These are phyloP conservation scores for Chaetura pelagica DNA, from an alignment of 2,113 vertebrate genomes.

Conservation along the genomic window DNA sequence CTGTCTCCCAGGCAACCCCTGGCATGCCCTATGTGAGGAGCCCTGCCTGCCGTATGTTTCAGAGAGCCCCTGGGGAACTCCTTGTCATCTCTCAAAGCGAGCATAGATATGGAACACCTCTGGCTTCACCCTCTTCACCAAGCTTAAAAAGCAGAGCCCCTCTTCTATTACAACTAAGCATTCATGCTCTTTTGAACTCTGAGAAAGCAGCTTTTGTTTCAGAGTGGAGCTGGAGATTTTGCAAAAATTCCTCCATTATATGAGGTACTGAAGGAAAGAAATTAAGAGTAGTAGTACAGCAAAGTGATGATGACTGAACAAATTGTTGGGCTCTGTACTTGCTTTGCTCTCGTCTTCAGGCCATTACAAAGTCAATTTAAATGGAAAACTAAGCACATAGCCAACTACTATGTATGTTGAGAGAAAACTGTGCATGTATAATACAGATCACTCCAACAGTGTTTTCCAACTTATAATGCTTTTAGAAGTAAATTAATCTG, in stretches of 20 bases:
- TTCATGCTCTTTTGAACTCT: background rate
- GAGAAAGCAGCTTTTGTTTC: background rate
- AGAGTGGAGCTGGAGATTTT: background rate
- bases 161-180: background rate
- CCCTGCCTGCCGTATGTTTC: background rate
- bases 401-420: background rate
- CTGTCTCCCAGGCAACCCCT: background rate
- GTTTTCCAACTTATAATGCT: background rate
- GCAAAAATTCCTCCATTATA: background rate
- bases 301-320: conserved; percentile 7
- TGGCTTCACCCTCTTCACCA: background rate
- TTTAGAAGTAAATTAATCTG: background rate
- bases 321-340: background rate
- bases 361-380: background rate
- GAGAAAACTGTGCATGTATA: background rate
- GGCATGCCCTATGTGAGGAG: background rate
- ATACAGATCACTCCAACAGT: background rate
- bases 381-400: background rate
- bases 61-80: background rate
- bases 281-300: background rate
- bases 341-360: background rate
- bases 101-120: fast-evolving
- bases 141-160: background rate
- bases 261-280: background rate
- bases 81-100: background rate